A percentile compares a stretch with the other conserved stretches of the same genome.
Conservation (phyloP, 2,888 invertebrate species). For the Rhagonycha lutea region DNA sequence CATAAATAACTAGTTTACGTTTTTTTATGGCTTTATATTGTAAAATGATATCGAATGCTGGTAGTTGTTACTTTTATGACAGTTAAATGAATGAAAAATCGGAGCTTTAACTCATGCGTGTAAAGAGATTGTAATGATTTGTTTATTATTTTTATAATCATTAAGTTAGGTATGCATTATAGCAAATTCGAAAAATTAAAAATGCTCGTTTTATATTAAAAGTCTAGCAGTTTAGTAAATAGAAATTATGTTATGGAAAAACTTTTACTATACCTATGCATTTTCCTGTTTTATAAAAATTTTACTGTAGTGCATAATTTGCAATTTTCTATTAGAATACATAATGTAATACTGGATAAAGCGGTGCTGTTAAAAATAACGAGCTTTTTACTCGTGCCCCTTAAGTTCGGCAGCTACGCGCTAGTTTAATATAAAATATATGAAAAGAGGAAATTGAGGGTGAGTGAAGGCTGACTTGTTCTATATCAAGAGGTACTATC, state of each 20-base stretch:
- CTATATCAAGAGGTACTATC: constrained; percentile 13
- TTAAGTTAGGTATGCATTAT: too few species aligned
- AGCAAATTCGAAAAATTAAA: neutral
- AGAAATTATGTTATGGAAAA: neutral
- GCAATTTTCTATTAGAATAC: constrained; percentile 22
- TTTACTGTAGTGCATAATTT: constrained; percentile 9
- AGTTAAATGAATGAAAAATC: neutral
- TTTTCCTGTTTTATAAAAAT: neutral
- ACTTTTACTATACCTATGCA: neutral
- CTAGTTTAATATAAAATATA: constrained; percentile 29
- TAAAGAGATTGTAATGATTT: neutral
- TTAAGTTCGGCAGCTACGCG: constrained; percentile 27
- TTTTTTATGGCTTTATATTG: neutral
- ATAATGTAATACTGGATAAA: constrained; percentile 21
- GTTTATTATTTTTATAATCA: too few species aligned
- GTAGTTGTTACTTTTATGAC: neutral
- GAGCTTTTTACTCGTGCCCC: constrained; percentile 20
- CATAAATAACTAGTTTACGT: neutral
- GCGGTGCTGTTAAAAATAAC: constrained; percentile 25
- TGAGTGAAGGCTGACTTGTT: constrained; percentile 23
- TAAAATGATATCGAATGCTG: neutral
- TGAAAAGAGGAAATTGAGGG: constrained; percentile 21
- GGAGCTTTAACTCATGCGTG: neutral
- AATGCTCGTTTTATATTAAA: neutral
- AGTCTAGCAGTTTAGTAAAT: neutral